phyloP scores from a whole-genome alignment of 30 jellyfish, hydroid and myxozoan genomes.

The Cassiopea xamachana region DNA sequence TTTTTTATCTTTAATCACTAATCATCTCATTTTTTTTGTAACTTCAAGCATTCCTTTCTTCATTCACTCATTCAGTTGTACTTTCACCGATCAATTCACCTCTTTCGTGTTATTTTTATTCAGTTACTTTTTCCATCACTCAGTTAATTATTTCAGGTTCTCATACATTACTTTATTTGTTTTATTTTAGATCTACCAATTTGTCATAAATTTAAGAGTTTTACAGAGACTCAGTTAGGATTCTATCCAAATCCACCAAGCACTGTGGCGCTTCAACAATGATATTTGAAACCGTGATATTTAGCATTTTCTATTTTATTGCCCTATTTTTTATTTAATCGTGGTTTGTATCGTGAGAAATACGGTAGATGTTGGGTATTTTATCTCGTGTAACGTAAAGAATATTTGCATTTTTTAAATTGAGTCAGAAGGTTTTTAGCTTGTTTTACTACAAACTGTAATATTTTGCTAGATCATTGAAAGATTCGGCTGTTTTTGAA shows the following conservation, averaged over 20 bases:
- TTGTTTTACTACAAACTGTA: background rate
- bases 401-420: no score
- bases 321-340: no score
- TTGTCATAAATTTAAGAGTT: slow-evolving; percentile 48
- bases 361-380: background rate
- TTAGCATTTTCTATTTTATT: background rate
- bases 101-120: background rate
- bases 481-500: background rate
- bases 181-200: slow-evolving; percentile 58
- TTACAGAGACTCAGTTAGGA: slow-evolving; percentile 54
- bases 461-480: background rate
- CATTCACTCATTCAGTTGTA: background rate
- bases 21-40: background rate
- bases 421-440: background rate
- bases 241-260: slow-evolving; percentile 76
- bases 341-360: background rate
- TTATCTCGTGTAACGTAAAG: no score
- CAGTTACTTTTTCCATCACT: no score
- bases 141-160: background rate
- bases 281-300: background rate
- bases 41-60: background rate
- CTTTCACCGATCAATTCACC: background rate
- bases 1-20: background rate
- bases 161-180: background rate
- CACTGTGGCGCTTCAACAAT: slow-evolving; percentile 64